A percentile compares a stretch with the other conserved stretches of the same genome.
These are phyloP conservation scores for Ericerus pela DNA, from an alignment of 1,140 invertebrate species.

Conservation along the genomic window DNA sequence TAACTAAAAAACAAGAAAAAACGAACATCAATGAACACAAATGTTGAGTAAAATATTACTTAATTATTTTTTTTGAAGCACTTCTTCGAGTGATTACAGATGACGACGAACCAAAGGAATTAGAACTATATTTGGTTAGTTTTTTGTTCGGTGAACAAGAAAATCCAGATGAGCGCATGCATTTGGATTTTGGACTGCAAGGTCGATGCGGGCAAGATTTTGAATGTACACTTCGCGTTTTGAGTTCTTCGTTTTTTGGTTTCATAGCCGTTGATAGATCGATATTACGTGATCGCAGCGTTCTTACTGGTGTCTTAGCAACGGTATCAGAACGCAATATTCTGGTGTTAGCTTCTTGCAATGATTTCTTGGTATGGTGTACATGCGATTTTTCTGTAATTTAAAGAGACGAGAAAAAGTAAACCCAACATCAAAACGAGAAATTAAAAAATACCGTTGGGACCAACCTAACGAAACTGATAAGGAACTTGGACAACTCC, in stretches of 20 bases:
- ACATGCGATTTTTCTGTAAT: constrained; percentile 1
- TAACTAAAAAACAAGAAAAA: too few relatives aligned
- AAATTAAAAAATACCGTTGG: not conserved
- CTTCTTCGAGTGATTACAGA: not conserved
- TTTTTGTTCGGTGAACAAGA: not conserved
- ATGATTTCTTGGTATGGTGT: not conserved
- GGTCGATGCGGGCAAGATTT: not conserved
- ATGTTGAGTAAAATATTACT: not conserved
- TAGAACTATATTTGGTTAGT: not conserved
- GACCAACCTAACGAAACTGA: not conserved
- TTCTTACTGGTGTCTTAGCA: constrained; percentile 1
- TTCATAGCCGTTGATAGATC: not conserved
- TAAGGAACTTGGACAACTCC: not conserved
- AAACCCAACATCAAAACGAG: not conserved
- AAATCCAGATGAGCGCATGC: not conserved
- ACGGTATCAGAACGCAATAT: constrained; percentile 4
- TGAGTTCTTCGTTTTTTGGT: not conserved
- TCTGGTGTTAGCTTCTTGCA: constrained; percentile 1
- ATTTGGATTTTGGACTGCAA: not conserved
- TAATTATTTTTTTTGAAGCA: not conserved
- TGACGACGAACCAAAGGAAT: not conserved
- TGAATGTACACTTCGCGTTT: not conserved
- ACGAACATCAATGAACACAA: too few relatives aligned
- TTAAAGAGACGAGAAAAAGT: not conserved
- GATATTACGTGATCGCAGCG: constrained; percentile 8